Percentiles rank a stretch among this genome's conserved stretches.
Evolutionary conservation across 2,888 invertebrate species (phyloP).

Genomic region (Cosmia trapezina): DNA sequence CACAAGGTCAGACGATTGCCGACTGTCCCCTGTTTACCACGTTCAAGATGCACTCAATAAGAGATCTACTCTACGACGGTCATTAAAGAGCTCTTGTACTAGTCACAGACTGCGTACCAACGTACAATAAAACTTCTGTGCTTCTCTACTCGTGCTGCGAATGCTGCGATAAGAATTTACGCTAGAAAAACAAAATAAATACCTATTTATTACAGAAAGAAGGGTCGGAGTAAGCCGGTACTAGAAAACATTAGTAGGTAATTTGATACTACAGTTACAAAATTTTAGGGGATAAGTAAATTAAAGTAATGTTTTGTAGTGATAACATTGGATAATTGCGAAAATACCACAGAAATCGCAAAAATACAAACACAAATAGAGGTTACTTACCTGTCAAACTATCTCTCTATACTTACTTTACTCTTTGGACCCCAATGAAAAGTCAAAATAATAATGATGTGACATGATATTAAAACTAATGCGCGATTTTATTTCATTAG

Average conservation of each 20-base stretch:
- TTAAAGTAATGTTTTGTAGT: neutral
- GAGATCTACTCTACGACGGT: slow-evolving; percentile 10
- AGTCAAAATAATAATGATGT: slow-evolving; percentile 18
- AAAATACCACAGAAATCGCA: neutral
- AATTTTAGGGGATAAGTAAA: neutral
- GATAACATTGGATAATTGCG: neutral
- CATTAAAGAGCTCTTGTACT: slow-evolving; percentile 37
- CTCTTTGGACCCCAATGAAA: neutral
- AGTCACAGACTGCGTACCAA: slow-evolving; percentile 30
- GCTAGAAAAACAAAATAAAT: slow-evolving; percentile 18
- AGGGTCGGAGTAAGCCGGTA: slow-evolving; percentile 5
- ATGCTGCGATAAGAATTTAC: slow-evolving; percentile 45
- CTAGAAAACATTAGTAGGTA: neutral
- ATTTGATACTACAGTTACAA: neutral
- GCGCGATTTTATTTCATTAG: too few species aligned
- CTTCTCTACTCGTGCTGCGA: slow-evolving; percentile 38
- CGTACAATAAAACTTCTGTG: slow-evolving; percentile 27
- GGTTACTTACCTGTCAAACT: slow-evolving; percentile 26
- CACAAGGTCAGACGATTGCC: slow-evolving; percentile 43
- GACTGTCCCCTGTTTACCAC: slow-evolving; percentile 29
- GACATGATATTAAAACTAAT: neutral
- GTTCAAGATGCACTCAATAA: slow-evolving; percentile 29
- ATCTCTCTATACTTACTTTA: too few species aligned
- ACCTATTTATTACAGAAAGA: neutral
- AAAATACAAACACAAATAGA: neutral